A percentile compares a stretch with the other conserved stretches of the same genome.
Evolutionary conservation across 2,113 vertebrate genomes (phyloP).

Genomic region (Vulpes ferrilata): DNA sequence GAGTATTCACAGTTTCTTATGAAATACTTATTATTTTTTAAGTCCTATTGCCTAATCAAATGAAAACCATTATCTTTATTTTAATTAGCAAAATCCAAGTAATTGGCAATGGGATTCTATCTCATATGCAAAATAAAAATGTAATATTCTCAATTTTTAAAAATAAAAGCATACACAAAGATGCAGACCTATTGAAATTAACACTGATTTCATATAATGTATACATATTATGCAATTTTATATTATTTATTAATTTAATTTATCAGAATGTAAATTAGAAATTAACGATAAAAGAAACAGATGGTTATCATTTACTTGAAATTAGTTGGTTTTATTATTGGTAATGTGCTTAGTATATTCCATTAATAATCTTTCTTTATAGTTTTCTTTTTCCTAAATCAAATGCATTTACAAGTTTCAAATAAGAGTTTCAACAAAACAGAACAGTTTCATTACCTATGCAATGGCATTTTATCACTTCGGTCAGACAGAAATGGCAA

Average conservation of each 20-base stretch:
- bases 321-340: not conserved
- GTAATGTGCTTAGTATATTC: not conserved
- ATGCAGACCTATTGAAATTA: not conserved
- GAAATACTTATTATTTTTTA: conserved; percentile 9
- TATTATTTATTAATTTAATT: not conserved
- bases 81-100: not conserved
- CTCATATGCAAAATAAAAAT: not conserved
- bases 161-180: not conserved
- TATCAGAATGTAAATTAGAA: not conserved
- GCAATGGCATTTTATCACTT: not conserved
- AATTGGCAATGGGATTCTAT: not conserved
- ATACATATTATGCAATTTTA: not conserved
- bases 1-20: not conserved
- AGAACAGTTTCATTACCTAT: not conserved
- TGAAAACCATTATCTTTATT: not conserved
- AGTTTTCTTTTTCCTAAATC: not conserved
- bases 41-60: not conserved
- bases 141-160: not conserved
- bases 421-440: not conserved
- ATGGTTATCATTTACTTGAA: not conserved
- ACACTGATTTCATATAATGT: not conserved
- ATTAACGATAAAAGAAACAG: not conserved
- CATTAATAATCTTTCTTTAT: not conserved
- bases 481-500: not conserved
- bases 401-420: not conserved